Evolutionary conservation across 2,797 vertebrate genomes (phyloP).

Genomic region (Mormyrops boulengeri): DNA sequence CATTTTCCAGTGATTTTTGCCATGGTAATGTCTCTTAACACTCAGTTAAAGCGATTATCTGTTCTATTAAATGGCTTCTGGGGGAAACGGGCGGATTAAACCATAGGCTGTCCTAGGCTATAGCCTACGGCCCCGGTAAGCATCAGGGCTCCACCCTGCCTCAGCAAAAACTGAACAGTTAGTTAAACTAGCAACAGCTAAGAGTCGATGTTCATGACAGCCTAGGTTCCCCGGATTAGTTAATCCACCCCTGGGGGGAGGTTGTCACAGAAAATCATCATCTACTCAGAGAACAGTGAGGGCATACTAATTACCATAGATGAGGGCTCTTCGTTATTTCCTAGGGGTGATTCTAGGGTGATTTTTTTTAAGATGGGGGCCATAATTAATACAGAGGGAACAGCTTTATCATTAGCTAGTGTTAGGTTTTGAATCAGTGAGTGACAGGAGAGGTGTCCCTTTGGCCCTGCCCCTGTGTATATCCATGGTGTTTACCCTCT

Average conservation of each 20-base stretch:
- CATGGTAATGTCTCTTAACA: background rate
- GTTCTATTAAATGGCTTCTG: background rate
- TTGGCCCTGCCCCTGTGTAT: background rate
- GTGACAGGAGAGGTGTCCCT: background rate
- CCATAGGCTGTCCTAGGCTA: background rate
- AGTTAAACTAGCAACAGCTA: background rate
- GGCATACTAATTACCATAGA: background rate
- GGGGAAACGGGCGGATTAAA: background rate
- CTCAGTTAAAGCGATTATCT: background rate
- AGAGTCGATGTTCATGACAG: background rate
- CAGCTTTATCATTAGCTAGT: background rate
- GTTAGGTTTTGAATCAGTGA: background rate
- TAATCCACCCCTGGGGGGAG: background rate
- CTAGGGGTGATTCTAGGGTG: background rate
- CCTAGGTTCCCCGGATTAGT: background rate
- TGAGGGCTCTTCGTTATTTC: background rate
- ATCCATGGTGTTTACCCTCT: background rate
- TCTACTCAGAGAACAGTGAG: background rate
- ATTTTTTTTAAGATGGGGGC: background rate
- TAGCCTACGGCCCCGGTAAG: background rate
- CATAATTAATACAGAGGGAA: background rate
- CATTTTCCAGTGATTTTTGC: background rate
- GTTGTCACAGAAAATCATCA: background rate
- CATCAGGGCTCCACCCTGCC: background rate
- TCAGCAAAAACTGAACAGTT: background rate